A percentile compares a stretch with the other conserved stretches of the same genome.
Conservation (phyloP, 2,113 vertebrate genomes). For the Pao palembangensis region DNA sequence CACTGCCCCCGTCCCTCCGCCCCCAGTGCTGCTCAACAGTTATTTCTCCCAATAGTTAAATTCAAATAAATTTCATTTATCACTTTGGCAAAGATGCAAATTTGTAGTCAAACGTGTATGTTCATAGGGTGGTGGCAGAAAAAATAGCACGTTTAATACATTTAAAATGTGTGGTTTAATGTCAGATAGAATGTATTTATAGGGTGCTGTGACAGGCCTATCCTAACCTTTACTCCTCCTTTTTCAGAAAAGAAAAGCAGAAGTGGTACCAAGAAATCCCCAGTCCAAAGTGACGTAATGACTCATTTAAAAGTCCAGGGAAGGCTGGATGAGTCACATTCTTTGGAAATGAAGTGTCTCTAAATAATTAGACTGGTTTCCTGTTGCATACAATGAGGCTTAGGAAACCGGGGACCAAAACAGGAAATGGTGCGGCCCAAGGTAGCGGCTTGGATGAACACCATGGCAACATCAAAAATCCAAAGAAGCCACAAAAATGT, state of each 20-base stretch:
- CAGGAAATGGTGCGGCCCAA: conserved; percentile 48
- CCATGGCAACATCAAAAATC: conserved; percentile 22
- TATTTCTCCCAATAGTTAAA: too few species aligned
- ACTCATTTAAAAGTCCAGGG: conserved; percentile 42
- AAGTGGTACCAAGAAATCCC: conserved; percentile 40
- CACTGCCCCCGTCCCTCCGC: too few species aligned
- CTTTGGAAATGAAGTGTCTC: conserved; percentile 42
- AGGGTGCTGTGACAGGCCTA: too few species aligned
- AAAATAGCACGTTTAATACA: too few species aligned
- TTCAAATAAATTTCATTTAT: too few species aligned
- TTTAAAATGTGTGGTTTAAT: too few species aligned
- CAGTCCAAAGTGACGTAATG: conserved; percentile 51
- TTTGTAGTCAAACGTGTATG: too few species aligned
- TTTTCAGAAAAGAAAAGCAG: conserved; percentile 42
- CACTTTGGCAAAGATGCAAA: too few species aligned
- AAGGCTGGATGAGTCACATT: conserved; percentile 50
- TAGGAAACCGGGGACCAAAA: conserved; percentile 35
- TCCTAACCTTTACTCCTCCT: too few species aligned
- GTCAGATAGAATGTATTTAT: too few species aligned
- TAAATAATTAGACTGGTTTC: conserved; percentile 55
- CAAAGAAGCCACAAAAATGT: conserved; percentile 22
- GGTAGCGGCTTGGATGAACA: conserved; percentile 28
- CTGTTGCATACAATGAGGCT: conserved; percentile 46
- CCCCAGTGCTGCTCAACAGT: too few species aligned
- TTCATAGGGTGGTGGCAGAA: too few species aligned